phyloP scores from a whole-genome alignment of 1,140 invertebrate genomes.

The Triops longicaudatus region DNA sequence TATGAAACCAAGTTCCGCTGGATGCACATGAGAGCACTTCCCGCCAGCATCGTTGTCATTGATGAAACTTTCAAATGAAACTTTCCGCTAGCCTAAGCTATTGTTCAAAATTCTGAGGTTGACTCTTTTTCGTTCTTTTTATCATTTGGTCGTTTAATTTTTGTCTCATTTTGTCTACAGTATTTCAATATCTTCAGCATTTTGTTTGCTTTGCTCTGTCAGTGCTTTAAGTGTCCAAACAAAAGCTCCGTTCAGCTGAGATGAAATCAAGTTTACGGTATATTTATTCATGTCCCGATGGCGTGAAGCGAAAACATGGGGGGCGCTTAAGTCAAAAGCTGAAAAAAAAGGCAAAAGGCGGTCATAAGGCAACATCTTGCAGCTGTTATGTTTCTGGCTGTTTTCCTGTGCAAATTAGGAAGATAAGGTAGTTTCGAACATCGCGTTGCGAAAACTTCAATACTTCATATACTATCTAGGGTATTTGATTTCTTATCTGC shows the following conservation, averaged over 20 bases:
- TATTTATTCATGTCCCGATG: neutral
- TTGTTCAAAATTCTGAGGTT: neutral
- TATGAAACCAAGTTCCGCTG: neutral
- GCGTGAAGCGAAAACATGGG: neutral
- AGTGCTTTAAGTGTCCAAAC: neutral
- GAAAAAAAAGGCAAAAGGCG: neutral
- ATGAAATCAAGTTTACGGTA: neutral
- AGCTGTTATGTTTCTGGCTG: neutral
- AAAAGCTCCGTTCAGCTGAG: neutral
- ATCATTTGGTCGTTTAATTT: too few relatives aligned
- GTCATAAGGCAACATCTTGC: neutral
- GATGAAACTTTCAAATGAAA: constrained; percentile 12
- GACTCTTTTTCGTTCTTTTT: neutral
- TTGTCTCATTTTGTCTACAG: neutral
- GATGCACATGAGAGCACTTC: neutral
- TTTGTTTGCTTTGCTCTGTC: neutral
- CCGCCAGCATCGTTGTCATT: neutral
- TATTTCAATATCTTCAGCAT: neutral
- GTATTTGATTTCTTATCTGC: neutral
- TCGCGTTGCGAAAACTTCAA: neutral
- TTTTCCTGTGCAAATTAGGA: neutral
- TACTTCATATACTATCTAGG: neutral
- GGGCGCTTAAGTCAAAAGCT: too few relatives aligned
- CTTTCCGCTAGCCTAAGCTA: neutral
- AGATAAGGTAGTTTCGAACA: neutral